Base-by-base conservation (phyloP, 2,113 vertebrate genomes). In the Hiodon tergisus region DNA sequence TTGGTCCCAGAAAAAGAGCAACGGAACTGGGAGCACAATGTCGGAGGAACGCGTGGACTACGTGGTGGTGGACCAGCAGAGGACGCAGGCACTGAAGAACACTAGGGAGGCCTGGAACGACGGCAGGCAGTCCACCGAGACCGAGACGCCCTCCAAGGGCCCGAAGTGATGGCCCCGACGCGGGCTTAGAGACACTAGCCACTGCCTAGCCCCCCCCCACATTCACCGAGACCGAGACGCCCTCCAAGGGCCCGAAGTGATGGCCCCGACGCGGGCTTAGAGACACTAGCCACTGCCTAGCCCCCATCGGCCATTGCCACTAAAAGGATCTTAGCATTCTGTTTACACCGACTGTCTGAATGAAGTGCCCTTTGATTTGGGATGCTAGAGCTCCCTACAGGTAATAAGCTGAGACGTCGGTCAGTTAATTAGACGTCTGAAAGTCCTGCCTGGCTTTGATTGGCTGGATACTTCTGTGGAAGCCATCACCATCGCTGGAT, bases 41-140 rank as follows among this genome's bases (percentile, higher is more conserved):
- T 94, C 95, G 0, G 96, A 98, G 0, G 97, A 98, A 85, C 93
- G 96, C n/a, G 97, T 99, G 2, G 97, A 99, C 86, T 99, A 99
- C 0, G 97, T 99, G 14, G 94, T 98, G 66, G 97, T 99, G 46
- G 97, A 99, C 88, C 95, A 98, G 80, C 95, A 99, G 84, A 93
- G 96, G 72, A 99, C 97, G 0, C 89, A 96, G 70, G 97, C 97
- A 16, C 90, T 99, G 57, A 98, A 98, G 88, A 97, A 90, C 86
- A 99, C 97, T 4, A 86, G 95, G 52, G 93, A 98, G 83, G 98
- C 98, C 55, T 99, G 98, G 98, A 98, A 91, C 8, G 97, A 98
- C 1, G 97, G 93, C 48, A 91, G 97, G 4, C 96, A 99, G 88
- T 97, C 93, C 59, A 96, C 97, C 0, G 97, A 99, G 77, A 94